Base-by-base conservation (phyloP, 2,113 vertebrate species). In the Calypte anna region DNA sequence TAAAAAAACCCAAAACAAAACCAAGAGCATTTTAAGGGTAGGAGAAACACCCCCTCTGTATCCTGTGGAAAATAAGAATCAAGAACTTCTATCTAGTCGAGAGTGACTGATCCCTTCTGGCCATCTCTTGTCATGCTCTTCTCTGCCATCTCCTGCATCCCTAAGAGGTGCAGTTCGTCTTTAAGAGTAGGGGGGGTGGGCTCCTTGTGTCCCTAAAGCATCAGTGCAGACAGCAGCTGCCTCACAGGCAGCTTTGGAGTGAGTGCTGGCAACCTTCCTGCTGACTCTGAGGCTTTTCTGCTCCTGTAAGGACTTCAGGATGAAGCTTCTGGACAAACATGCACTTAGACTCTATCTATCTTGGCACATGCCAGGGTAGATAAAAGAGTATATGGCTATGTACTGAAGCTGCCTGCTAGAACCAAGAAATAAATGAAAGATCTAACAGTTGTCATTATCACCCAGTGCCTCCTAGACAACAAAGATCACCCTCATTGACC, bases 301-400 rank as follows among this genome's bases (percentile, higher is more conserved):
- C 83, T 94, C 72, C 63, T 93, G 38, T 91, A 96, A 94, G 73
- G 88, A 88, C 82, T 92, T 87, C 69, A 74, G 84, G 86, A 85
- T 94, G 90, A 95, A 88, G 82, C 68, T 31, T 95, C 78, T 46
- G 78, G 94, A 90, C 82, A 74, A 50, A 72, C 25, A 82, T 62
- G 51, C 85, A 57, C 82, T 92, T 70, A 14, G 53, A 68, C 50
- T 82, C 79, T 94, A 96, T 96, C 76, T 92, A n/a, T 89, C 86
- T 88, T 97, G 97, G 95, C 97, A 97, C 53, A 88, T 97, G 97
- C 90, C 95, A 97, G 79, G 31, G 73, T 10, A 90, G 84, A 97
- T 97, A 95, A 97, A 86, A 76, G 38, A 81, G 36, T 40, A 61
- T 33, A 27, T 82, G 85, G 28, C 85, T 82, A 10, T 18, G 9